Evolutionary conservation across 2,113 vertebrate species (phyloP), one percentile per base, ranked within the genome.

Genomic region (Tympanuchus pallidicinctus): DNA sequence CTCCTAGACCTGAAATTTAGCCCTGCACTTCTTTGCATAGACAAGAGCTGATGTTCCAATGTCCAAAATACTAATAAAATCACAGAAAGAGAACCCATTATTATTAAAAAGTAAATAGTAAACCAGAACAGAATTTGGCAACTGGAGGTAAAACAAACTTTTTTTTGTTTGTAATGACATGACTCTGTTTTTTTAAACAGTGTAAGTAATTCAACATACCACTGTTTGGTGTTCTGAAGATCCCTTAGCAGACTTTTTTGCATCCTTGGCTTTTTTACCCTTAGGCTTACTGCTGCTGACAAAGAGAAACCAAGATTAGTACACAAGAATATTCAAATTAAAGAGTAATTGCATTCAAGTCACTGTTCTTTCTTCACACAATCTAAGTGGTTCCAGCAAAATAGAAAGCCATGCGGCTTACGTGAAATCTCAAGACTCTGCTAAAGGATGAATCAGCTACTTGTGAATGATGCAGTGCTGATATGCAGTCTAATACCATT

Each of bases 181-280:
- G 4, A 73, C 8, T 4, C 52, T 11, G n/a, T 48, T 4, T 13
- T 74, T 80, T 66, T 77, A n/a, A 65, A 59, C 5, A 78, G 13
- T 0, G 0, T 45, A 28, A 86, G 20, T 50, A 54, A 40, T 36
- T 72, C 52, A n/a, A 96, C 96, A 30, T 97, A 98, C 98, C 95
- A 0, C 8, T 76, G 86, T 86, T 84, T 97, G 93, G n/a, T 81
- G 38, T 59, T 97, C 97, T 36, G 98, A 98, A 92, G 94, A 90
- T 43, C 72, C 76, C 63, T 88, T 98, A 95, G 94, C 69, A 87
- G 89, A 78, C 75, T 98, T 99, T 48, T 97, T 98, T 73, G 73
- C 90, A 38, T 99, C 99, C 97, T 99, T 99, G 86, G 97, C 95
- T 96, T 99, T 99, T 94, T 99, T 99, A 66, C 95, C 98, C 97